Evolutionary conservation across 2,797 vertebrate genomes (phyloP).

Genomic region (Lithobates sylvaticus): DNA sequence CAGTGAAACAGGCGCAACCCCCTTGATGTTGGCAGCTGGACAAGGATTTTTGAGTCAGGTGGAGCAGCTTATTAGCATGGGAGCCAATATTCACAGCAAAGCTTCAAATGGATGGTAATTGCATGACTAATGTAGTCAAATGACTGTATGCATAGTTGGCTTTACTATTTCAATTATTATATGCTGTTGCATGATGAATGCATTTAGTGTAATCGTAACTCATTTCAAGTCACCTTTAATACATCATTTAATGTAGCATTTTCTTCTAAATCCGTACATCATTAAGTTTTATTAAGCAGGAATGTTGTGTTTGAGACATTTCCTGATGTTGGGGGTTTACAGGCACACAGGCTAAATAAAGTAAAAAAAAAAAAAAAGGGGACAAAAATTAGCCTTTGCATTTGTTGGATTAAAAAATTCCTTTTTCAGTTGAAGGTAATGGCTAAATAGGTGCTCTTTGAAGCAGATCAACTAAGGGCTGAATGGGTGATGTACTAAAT

Average conservation of each 20-base stretch:
- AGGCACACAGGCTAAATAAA: no score
- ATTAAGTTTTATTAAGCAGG: no score
- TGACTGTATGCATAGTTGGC: background rate
- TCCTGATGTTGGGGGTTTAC: no score
- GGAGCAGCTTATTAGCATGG: slow-evolving; percentile 91
- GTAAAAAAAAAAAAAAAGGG: no score
- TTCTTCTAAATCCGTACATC: background rate
- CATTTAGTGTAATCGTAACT: background rate
- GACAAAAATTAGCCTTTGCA: no score
- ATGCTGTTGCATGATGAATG: background rate
- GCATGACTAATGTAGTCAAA: background rate
- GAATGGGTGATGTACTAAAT: no score
- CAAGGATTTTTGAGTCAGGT: slow-evolving; percentile 88
- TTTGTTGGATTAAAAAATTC: no score
- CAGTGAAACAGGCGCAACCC: slow-evolving; percentile 87
- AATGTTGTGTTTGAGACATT: background rate
- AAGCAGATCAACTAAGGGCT: no score
- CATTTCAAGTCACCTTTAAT: background rate
- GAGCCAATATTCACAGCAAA: slow-evolving; percentile 85
- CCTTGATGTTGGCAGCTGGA: slow-evolving; percentile 91
- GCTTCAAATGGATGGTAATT: slow-evolving; percentile 92
- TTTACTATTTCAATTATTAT: background rate
- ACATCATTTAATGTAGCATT: background rate
- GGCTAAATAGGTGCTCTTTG: no score
- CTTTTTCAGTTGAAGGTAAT: no score